A percentile compares a stretch with the other conserved stretches of the same genome.
phyloP scores from a whole-genome alignment of 2,888 invertebrate genomes.

The Epirrhoe alternata region DNA sequence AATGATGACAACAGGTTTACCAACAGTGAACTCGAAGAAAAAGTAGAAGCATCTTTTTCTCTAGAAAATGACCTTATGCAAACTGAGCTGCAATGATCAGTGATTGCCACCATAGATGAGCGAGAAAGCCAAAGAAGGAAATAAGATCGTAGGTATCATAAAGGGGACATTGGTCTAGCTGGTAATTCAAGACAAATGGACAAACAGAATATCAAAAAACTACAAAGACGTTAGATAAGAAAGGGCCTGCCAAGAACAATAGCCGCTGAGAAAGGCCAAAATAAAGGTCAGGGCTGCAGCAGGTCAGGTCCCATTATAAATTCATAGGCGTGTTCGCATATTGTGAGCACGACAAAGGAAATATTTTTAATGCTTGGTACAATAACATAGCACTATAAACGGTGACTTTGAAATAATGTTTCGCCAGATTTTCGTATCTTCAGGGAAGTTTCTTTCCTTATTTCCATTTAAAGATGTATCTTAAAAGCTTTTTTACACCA shows the following conservation, averaged over 20 bases:
- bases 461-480: slow-evolving; percentile 42
- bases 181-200: not conserved
- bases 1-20: too few species aligned
- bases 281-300: slow-evolving; percentile 74
- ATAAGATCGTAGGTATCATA: not conserved
- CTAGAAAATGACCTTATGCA: too few species aligned
- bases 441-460: slow-evolving; percentile 43
- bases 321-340: slow-evolving; percentile 75
- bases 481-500: slow-evolving; percentile 46
- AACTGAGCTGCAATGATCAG: too few species aligned
- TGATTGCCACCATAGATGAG: too few species aligned
- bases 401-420: slow-evolving; percentile 62
- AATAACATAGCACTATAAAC: slow-evolving; percentile 54
- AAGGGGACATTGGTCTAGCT: not conserved
- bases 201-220: slow-evolving; percentile 47
- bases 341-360: slow-evolving; percentile 64
- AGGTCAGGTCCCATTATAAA: slow-evolving; percentile 69
- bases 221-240: slow-evolving; percentile 69
- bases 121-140: too few species aligned
- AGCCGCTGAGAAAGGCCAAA: slow-evolving; percentile 69
- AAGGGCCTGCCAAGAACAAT: slow-evolving; percentile 65
- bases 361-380: slow-evolving; percentile 60
- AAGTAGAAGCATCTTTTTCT: too few species aligned
- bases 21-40: too few species aligned
- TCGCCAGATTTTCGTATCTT: slow-evolving; percentile 51